Conservation (phyloP, 2,113 vertebrate species). For the Hippocampus mohnikei region DNA sequence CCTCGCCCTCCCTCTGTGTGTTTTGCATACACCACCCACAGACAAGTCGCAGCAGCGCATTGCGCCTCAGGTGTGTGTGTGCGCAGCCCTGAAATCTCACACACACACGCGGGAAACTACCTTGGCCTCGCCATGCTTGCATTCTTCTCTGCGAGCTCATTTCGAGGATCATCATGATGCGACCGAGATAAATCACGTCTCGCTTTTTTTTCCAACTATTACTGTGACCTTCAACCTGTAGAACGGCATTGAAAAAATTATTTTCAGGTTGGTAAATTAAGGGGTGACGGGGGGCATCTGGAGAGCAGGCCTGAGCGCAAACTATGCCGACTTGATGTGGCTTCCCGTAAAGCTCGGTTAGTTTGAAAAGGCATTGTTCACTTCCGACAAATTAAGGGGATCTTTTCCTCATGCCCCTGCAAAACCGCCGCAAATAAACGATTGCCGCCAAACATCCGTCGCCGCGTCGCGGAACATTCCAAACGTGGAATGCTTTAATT, state of each 20-base stretch:
- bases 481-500: conserved; percentile 25
- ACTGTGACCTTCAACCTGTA: too few species aligned
- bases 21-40: conserved; percentile 30
- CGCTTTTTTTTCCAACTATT: too few species aligned
- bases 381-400: conserved; percentile 35
- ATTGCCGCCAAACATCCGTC: not conserved
- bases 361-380: conserved; percentile 3
- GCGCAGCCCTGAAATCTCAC: conserved; percentile 36
- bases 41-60: conserved; percentile 49
- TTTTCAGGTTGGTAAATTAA: too few species aligned
- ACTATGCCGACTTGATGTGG: conserved; percentile 9
- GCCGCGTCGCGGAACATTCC: not conserved
- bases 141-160: not conserved
- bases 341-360: conserved; percentile 32
- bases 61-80: conserved; percentile 37
- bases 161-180: not conserved
- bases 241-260: too few species aligned
- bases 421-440: not conserved
- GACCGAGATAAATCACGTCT: too few species aligned
- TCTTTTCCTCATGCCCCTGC: conserved; percentile 2
- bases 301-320: conserved; percentile 12
- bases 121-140: conserved; percentile 12
- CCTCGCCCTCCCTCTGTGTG: conserved; percentile 1
- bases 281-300: conserved; percentile 8
- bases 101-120: conserved; percentile 24